These are phyloP conservation scores for Balanococcus diminutus DNA, from an alignment of 2,888 invertebrate species.

Conservation along the genomic window DNA sequence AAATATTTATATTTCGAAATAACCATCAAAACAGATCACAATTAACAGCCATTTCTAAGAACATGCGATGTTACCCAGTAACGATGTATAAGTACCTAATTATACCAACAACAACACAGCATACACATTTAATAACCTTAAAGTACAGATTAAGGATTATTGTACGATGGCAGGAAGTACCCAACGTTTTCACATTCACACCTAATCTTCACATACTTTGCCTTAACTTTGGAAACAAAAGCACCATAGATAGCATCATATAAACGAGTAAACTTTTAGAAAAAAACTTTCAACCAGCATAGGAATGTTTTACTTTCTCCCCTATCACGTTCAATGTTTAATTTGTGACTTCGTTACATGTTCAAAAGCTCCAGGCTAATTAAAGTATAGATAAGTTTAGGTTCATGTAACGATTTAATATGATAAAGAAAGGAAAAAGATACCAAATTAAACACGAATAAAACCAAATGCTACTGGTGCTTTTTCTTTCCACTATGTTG, in stretches of 20 bases:
- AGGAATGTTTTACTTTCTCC: conserved; percentile 22
- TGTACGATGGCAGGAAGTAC: background rate
- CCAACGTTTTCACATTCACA: conserved; percentile 8
- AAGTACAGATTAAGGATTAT: background rate
- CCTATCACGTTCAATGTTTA: conserved; percentile 17
- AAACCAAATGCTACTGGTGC: background rate
- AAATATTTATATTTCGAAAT: background rate
- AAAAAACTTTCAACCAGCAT: conserved; percentile 25
- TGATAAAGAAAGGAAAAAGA: background rate
- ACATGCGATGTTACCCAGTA: background rate
- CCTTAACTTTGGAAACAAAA: conserved; percentile 16
- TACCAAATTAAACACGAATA: background rate
- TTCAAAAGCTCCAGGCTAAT: conserved; percentile 4
- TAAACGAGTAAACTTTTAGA: conserved; percentile 5
- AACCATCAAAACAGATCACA: conserved; percentile 46
- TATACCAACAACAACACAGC: too few relatives aligned
- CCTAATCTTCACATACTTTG: conserved; percentile 12
- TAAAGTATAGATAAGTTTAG: background rate
- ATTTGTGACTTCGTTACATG: conserved; percentile 14
- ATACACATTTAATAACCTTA: background rate
- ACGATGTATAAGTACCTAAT: background rate
- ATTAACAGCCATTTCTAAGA: conserved; percentile 44
- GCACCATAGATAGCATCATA: conserved; percentile 3
- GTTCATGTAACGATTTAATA: conserved; percentile 2
- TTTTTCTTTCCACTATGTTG: background rate